phyloP scores from a whole-genome alignment of 92 coral and sea anemone species.

The Epizoanthus stellaris region DNA sequence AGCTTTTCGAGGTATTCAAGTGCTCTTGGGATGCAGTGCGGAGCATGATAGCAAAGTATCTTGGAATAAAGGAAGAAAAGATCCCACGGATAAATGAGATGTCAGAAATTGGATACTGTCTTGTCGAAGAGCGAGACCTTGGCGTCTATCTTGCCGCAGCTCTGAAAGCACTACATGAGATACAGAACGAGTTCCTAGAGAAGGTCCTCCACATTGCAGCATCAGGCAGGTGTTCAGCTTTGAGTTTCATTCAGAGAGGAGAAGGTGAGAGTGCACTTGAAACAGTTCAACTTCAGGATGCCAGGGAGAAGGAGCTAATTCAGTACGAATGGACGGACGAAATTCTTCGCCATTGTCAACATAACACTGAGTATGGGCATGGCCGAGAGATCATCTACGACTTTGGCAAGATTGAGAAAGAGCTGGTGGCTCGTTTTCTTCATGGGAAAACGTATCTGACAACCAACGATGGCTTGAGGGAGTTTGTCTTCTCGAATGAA shows the following conservation, averaged over 20 bases:
- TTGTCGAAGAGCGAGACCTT: slow-evolving; percentile 71
- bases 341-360: slow-evolving; percentile 80
- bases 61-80: slow-evolving; percentile 29
- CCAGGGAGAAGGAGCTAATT: slow-evolving; percentile 83
- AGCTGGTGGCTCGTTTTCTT: slow-evolving; percentile 74
- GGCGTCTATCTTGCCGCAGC: slow-evolving; percentile 78
- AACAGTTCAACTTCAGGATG: slow-evolving; percentile 84
- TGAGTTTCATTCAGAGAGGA: slow-evolving; percentile 69
- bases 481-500: slow-evolving; percentile 89
- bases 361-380: slow-evolving; percentile 83
- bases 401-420: slow-evolving; percentile 82
- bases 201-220: slow-evolving; percentile 77
- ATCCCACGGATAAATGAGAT: slow-evolving; percentile 79
- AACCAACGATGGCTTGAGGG: slow-evolving; percentile 61
- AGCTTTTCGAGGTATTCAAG: slow-evolving; percentile 72
- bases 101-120: slow-evolving; percentile 76
- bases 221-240: slow-evolving; percentile 73
- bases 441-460: slow-evolving; percentile 83
- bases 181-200: slow-evolving; percentile 84
- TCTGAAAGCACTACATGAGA: slow-evolving; percentile 64
- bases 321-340: slow-evolving; percentile 86
- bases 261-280: slow-evolving; percentile 57
- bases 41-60: slow-evolving; percentile 53
- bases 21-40: slow-evolving; percentile 83
- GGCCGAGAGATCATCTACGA: slow-evolving; percentile 85